A percentile compares a stretch with the other conserved stretches of the same genome.
These are phyloP conservation scores for Eulemur rufifrons DNA, from an alignment of 2,113 vertebrate genomes.

Conservation along the genomic window DNA sequence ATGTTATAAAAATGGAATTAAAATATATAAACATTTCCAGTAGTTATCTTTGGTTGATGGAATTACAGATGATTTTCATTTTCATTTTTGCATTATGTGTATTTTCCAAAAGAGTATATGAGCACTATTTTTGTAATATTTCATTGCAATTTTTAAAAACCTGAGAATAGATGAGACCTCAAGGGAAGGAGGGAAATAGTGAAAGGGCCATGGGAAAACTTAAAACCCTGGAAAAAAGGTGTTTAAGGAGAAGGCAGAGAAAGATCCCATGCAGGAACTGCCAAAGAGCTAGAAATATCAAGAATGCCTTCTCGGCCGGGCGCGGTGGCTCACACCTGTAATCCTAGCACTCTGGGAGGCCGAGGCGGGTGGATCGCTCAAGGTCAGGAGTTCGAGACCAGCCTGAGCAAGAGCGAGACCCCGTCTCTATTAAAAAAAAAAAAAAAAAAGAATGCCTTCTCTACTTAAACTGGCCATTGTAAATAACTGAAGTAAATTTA, in stretches of 20 bases:
- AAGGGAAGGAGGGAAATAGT: background rate
- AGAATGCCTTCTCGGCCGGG: background rate
- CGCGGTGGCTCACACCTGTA: too few species aligned
- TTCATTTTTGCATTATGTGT: background rate
- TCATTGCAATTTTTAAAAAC: slow-evolving; percentile 20
- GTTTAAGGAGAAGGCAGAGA: background rate
- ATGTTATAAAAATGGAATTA: background rate
- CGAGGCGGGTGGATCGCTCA: too few species aligned
- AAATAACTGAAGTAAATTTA: background rate
- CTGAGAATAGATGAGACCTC: background rate
- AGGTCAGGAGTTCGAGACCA: too few species aligned
- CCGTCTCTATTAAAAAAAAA: too few species aligned
- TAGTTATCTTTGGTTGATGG: background rate
- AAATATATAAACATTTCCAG: background rate
- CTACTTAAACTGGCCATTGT: background rate
- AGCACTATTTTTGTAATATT: slow-evolving; percentile 22
- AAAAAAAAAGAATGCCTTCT: background rate
- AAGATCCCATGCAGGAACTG: background rate
- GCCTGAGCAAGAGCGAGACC: too few species aligned
- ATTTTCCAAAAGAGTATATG: slow-evolving; percentile 35
- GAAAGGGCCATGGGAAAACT: background rate
- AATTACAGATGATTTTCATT: background rate
- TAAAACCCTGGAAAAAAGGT: background rate
- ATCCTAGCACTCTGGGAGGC: too few species aligned
- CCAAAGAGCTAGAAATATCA: background rate